Conservation (phyloP, 1,140 invertebrate genomes). For the Armadillidium nasatum region DNA sequence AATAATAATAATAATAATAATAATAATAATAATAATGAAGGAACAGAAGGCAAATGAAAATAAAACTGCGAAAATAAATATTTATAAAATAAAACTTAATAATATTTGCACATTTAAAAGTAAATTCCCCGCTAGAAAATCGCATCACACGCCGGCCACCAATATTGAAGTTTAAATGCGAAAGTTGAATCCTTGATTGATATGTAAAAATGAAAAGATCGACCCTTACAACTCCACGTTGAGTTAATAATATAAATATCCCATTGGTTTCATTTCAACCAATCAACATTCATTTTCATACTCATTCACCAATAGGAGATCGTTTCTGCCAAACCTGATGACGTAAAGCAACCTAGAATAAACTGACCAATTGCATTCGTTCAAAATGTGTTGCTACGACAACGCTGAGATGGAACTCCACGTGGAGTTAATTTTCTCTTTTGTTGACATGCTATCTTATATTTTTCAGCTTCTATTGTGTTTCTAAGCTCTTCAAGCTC, state of each 20-base stretch:
- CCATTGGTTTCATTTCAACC: too few species aligned
- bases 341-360: not conserved
- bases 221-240: not conserved
- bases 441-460: constrained; percentile 10
- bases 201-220: constrained; percentile 5
- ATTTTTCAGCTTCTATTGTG: constrained; percentile 13
- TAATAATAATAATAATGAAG: not conserved
- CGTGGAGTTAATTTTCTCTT: constrained; percentile 2
- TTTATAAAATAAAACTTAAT: not conserved
- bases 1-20: too few species aligned
- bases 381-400: not conserved
- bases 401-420: not conserved
- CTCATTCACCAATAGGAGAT: too few species aligned
- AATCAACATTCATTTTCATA: too few species aligned
- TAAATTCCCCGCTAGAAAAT: constrained; percentile 1
- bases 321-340: not conserved
- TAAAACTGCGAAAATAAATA: not conserved
- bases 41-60: not conserved
- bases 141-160: not conserved
- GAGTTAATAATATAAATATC: not conserved
- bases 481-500: constrained; percentile 9
- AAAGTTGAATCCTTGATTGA: constrained; percentile 1
- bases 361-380: not conserved
- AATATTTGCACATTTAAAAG: not conserved
- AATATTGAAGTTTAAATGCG: constrained; percentile 3